Evolutionary conservation across 2,888 invertebrate species (phyloP).

Genomic region (Dichetophora obliterata): DNA sequence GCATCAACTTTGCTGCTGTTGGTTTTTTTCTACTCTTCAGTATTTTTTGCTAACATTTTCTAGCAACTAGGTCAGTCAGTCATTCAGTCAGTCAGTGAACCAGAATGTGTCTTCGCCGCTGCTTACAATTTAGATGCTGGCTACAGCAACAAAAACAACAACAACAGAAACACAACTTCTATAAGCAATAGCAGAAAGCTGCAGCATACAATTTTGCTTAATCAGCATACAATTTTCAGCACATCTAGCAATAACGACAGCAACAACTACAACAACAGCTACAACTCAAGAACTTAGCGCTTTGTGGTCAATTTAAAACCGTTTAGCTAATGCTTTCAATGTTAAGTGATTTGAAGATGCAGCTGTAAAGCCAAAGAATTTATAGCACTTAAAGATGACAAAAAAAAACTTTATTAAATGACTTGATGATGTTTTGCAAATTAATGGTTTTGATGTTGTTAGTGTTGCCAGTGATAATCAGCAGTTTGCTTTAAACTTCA

Average conservation of each 20-base stretch:
- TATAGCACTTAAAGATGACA: no score
- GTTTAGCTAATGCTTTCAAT: no score
- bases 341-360: no score
- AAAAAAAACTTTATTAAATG: no score
- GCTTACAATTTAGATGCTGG: neutral
- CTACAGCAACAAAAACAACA: neutral
- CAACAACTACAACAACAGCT: constrained; percentile 1
- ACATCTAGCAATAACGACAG: neutral
- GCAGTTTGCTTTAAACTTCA: no score
- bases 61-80: constrained; percentile 41
- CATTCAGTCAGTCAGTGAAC: constrained; percentile 36
- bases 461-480: no score
- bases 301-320: constrained; percentile 11
- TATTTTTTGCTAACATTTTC: neutral
- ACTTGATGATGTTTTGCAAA: no score
- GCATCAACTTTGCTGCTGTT: neutral
- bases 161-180: neutral
- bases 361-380: no score
- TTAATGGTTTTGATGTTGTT: no score
- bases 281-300: constrained; percentile 4
- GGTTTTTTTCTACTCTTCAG: neutral
- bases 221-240: neutral
- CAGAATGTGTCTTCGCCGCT: constrained; percentile 10
- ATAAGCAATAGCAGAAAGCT: neutral
- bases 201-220: neutral